phyloP scores from a whole-genome alignment of 2,888 invertebrate genomes.

The Eupithecia vulgata region DNA sequence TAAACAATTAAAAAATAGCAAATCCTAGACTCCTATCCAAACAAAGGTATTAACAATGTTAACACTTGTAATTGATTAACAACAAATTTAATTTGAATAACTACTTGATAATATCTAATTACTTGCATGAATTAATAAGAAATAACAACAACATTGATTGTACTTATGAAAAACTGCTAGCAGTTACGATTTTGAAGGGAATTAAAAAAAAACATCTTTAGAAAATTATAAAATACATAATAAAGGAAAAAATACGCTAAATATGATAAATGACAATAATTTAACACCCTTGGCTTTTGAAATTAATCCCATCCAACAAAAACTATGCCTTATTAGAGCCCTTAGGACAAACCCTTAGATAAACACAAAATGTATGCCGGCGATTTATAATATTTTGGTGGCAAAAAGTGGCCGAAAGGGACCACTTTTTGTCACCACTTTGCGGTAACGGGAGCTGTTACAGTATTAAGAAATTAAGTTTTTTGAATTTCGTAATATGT shows the following conservation, averaged over 20 bases:
- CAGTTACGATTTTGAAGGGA: not conserved
- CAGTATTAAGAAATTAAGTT: conserved; percentile 72
- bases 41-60: not conserved
- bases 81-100: not conserved
- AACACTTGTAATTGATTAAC: not conserved
- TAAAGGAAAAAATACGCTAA: not conserved
- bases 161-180: not conserved
- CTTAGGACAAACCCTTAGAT: conserved; percentile 67
- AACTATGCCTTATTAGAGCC: conserved; percentile 77
- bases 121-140: not conserved
- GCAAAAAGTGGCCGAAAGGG: conserved; percentile 63
- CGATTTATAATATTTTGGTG: conserved; percentile 79
- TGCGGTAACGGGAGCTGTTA: conserved; percentile 38
- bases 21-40: not conserved
- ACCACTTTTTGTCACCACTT: conserved; percentile 57
- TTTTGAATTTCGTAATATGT: conserved; percentile 10
- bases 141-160: not conserved
- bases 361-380: conserved; percentile 76
- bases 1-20: not conserved
- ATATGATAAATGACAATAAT: conserved; percentile 48
- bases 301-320: conserved; percentile 69
- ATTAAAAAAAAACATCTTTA: not conserved
- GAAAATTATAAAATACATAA: not conserved
- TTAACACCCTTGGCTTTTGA: conserved; percentile 56
- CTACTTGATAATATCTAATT: not conserved